These are phyloP conservation scores for Formicarius rufipectus DNA, from an alignment of 2,113 vertebrate species.

Conservation along the genomic window DNA sequence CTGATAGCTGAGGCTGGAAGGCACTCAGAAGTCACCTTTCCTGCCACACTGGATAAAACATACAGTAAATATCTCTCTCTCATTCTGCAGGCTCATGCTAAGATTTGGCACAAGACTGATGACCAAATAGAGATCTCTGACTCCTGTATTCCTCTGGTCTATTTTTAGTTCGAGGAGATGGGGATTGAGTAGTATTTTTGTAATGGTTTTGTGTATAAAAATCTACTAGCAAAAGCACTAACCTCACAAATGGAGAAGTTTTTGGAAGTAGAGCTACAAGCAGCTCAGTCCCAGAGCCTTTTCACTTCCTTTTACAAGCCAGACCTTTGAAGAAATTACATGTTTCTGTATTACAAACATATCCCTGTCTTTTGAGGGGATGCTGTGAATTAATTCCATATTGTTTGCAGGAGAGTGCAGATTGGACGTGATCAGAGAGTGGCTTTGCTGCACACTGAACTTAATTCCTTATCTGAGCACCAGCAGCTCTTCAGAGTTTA, in stretches of 20 bases:
- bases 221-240: not conserved
- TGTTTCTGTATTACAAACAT: not conserved
- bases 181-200: not conserved
- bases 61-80: not conserved
- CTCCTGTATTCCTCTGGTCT: not conserved
- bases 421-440: not conserved
- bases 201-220: not conserved
- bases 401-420: not conserved
- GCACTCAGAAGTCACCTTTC: constrained; percentile 41
- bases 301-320: not conserved
- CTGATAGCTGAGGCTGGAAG: not conserved
- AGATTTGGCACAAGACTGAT: constrained; percentile 33
- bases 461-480: not conserved
- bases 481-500: not conserved
- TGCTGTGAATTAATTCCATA: not conserved
- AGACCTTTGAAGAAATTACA: not conserved
- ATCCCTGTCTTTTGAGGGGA: not conserved
- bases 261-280: not conserved
- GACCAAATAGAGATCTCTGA: not conserved
- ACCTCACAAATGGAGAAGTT: not conserved
- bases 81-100: not conserved
- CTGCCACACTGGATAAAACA: constrained; percentile 24
- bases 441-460: not conserved
- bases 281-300: not conserved
- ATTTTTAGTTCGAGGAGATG: not conserved